These are phyloP conservation scores for Pseudorhiza aurosa DNA, from an alignment of 30 jellyfish, hydroid and myxozoan species.

Conservation along the genomic window DNA sequence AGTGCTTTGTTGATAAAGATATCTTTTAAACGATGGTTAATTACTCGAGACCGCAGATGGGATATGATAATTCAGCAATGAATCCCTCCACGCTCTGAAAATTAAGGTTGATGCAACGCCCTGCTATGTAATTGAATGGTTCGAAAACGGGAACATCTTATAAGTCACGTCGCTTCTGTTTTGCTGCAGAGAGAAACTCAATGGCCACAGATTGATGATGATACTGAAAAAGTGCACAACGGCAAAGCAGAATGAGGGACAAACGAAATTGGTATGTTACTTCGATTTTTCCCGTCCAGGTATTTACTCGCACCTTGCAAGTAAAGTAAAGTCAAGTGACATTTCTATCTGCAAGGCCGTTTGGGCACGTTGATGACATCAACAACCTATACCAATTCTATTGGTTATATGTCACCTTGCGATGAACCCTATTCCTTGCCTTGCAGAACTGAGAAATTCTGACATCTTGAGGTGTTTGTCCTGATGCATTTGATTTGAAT, in stretches of 20 bases:
- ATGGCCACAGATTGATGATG: slow-evolving; percentile 19
- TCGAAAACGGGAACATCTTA: neutral
- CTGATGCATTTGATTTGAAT: too few species aligned
- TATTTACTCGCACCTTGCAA: neutral
- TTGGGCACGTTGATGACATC: too few species aligned
- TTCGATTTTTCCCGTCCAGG: too few species aligned
- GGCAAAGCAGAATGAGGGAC: slow-evolving; percentile 9
- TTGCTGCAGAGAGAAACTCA: slow-evolving; percentile 12
- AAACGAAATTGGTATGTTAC: slow-evolving; percentile 31
- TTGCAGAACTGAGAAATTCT: too few species aligned
- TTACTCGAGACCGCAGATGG: neutral
- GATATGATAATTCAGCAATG: neutral
- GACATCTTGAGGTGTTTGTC: too few species aligned
- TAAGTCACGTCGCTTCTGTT: neutral
- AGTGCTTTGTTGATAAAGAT: neutral
- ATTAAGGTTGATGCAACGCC: too few species aligned
- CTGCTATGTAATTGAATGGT: too few species aligned
- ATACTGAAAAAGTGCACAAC: neutral
- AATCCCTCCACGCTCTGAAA: neutral
- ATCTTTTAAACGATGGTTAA: neutral
- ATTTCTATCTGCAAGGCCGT: too few species aligned
- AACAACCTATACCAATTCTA: too few species aligned
- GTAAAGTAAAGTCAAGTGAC: neutral
- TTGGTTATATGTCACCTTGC: too few species aligned
- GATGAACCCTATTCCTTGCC: too few species aligned